Percentiles rank a stretch among this genome's conserved stretches.
Evolutionary conservation across 2,797 vertebrate species (phyloP).

Genomic region (Rhynchonycteris naso): DNA sequence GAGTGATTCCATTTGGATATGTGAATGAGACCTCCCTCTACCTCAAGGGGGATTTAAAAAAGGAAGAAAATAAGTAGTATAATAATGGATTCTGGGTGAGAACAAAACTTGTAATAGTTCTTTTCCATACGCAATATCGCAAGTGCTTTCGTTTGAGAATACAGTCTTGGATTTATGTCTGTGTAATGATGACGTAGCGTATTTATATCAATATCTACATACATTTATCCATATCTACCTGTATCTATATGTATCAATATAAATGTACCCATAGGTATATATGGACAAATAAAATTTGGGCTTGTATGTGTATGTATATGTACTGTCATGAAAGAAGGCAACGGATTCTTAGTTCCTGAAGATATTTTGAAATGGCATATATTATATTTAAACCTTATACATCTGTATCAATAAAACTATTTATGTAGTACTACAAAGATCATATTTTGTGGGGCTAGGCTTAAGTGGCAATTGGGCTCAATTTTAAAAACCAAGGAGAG

Average conservation of each 20-base stretch:
- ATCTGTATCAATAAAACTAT: not conserved
- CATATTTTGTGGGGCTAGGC: not conserved
- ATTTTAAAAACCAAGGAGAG: not conserved
- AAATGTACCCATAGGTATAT: not conserved
- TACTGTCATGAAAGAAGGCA: not conserved
- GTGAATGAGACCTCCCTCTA: not conserved
- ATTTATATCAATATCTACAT: not conserved
- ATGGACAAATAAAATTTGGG: not conserved
- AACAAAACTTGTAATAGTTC: not conserved
- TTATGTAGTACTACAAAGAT: not conserved
- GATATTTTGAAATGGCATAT: conserved; percentile 12
- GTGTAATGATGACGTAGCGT: not conserved
- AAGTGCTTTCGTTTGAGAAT: not conserved
- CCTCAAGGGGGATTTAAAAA: not conserved
- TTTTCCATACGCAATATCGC: not conserved
- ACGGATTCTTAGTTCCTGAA: not conserved
- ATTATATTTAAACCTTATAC: not conserved
- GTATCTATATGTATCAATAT: not conserved
- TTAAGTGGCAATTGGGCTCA: not conserved
- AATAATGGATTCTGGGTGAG: not conserved
- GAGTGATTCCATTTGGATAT: not conserved
- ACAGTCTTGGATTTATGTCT: not conserved
- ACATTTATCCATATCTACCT: not conserved
- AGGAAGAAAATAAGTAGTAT: not conserved
- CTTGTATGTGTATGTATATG: not conserved